A percentile compares a stretch with the other conserved stretches of the same genome.
phyloP scores from a whole-genome alignment of 2,113 vertebrate genomes.

The Ochotona princeps region DNA sequence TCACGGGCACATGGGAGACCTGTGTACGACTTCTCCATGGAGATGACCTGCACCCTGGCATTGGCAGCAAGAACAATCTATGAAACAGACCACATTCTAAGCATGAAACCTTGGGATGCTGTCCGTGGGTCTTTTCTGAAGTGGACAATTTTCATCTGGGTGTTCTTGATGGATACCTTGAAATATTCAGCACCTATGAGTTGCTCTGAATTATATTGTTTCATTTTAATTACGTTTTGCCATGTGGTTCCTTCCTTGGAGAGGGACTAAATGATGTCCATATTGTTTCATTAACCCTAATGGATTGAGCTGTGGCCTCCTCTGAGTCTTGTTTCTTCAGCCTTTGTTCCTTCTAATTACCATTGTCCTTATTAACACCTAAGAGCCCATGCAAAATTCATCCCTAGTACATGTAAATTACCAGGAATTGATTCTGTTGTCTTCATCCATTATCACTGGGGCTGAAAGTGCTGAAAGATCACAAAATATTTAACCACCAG shows the following conservation, averaged over 20 bases:
- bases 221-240: background rate
- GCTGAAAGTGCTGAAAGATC: background rate
- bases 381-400: background rate
- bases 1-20: slow-evolving; percentile 42
- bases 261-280: background rate
- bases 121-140: slow-evolving; percentile 22
- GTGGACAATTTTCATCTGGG: slow-evolving; percentile 8
- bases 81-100: slow-evolving; percentile 6
- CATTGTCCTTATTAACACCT: background rate
- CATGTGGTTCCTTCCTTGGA: background rate
- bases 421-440: slow-evolving; percentile 53
- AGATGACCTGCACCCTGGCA: background rate
- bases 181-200: slow-evolving; percentile 20
- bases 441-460: background rate
- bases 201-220: background rate
- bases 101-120: slow-evolving; percentile 4
- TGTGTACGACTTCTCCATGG: background rate
- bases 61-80: background rate
- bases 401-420: background rate
- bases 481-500: slow-evolving; percentile 31
- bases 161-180: slow-evolving; percentile 40
- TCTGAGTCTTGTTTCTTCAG: slow-evolving; percentile 38
- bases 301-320: background rate
- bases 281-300: slow-evolving; percentile 26
- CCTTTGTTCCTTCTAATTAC: slow-evolving; percentile 37